Evolutionary conservation across 1,140 invertebrate species (phyloP).

Genomic region (Hirudo medicinalis): DNA sequence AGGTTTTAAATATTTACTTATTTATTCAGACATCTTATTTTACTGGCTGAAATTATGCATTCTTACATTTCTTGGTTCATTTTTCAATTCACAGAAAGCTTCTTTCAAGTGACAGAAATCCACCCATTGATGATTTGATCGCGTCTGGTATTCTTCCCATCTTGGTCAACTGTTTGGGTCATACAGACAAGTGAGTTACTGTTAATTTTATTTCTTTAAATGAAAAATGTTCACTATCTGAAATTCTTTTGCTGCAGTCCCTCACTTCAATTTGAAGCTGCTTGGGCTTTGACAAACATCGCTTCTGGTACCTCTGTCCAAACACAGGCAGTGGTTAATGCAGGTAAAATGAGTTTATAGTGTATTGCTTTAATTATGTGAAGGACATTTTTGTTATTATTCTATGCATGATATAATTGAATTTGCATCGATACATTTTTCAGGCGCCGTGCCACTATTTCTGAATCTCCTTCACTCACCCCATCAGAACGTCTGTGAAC

Average conservation of each 20-base stretch:
- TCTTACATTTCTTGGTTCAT: not conserved
- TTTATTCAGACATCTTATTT: not conserved
- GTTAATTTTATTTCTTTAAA: not conserved
- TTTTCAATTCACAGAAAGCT: conserved; percentile 56
- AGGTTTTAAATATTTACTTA: conserved; percentile 30
- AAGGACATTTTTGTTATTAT: not conserved
- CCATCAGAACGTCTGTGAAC: conserved; percentile 95
- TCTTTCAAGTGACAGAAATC: conserved; percentile 90
- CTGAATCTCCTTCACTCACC: conserved; percentile 71
- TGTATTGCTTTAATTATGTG: not conserved
- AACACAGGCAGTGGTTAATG: conserved; percentile 84
- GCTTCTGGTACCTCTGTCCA: conserved; percentile 90
- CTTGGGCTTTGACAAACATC: conserved; percentile 98
- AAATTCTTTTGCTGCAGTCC: conserved; percentile 50
- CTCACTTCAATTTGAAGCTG: conserved; percentile 90
- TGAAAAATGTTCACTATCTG: not conserved
- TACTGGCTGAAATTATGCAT: not conserved
- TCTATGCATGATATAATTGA: not conserved
- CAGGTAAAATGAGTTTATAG: conserved; percentile 37
- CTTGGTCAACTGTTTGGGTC: conserved; percentile 75
- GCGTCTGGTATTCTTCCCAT: conserved; percentile 86
- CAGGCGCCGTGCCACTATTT: conserved; percentile 86
- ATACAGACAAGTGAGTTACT: conserved; percentile 48
- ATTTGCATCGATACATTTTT: conserved; percentile 21
- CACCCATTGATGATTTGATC: conserved; percentile 93